Percentiles rank a stretch among this genome's conserved stretches.
Evolutionary conservation across 1,140 invertebrate genomes (phyloP).

Genomic region (Cotesia glomerata): DNA sequence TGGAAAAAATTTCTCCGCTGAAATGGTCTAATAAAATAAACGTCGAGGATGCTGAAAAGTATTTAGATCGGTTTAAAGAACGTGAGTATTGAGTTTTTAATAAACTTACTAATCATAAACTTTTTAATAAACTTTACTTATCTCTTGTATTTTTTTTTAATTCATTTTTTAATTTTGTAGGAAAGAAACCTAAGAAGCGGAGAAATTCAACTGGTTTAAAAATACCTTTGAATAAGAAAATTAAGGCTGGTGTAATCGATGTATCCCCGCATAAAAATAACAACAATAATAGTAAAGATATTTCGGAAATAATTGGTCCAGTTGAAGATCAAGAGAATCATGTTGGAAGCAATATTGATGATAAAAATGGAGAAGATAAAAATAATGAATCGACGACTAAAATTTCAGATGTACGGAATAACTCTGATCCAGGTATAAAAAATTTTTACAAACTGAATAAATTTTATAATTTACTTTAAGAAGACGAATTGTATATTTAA

Average conservation of each 20-base stretch:
- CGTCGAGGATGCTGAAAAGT: conserved; percentile 52
- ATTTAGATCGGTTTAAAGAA: conserved; percentile 45
- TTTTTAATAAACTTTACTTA: neutral
- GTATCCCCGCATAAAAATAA: conserved; percentile 42
- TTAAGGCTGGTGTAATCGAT: conserved; percentile 8
- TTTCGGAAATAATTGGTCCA: conserved; percentile 35
- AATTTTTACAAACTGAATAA: no score
- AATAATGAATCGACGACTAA: conserved; percentile 6
- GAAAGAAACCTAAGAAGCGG: conserved; percentile 43
- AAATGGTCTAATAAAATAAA: conserved; percentile 63
- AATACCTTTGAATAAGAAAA: conserved; percentile 50
- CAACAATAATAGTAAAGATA: conserved; percentile 38
- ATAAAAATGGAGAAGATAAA: conserved; percentile 35
- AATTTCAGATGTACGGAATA: conserved; percentile 9
- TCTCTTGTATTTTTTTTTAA: neutral
- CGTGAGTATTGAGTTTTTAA: conserved; percentile 33
- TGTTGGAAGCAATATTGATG: conserved; percentile 45
- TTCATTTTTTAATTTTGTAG: conserved; percentile 28
- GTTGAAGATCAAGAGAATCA: conserved; percentile 61
- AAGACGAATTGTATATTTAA: no score
- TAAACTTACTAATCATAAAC: no score
- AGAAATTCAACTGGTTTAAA: conserved; percentile 41
- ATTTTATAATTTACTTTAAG: neutral
- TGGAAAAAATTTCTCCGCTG: conserved; percentile 60
- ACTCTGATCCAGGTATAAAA: conserved; percentile 10